Conservation (phyloP, 1,140 invertebrate genomes). For the Phortica variegata region DNA sequence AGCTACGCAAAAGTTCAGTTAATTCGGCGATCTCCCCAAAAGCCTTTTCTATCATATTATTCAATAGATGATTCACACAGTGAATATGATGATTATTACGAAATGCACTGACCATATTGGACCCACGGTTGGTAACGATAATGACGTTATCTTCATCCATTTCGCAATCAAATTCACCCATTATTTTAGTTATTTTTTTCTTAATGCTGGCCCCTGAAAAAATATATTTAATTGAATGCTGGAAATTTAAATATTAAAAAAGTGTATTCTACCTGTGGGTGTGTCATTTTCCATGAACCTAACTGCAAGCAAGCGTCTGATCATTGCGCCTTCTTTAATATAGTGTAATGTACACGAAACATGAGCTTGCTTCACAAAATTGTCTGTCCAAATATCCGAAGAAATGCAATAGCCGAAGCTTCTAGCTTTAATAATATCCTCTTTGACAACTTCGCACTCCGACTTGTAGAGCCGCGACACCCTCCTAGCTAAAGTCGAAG, state of each 20-base stretch:
- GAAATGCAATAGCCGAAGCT: not conserved
- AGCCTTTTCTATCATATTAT: not conserved
- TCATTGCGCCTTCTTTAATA: not conserved
- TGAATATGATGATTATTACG: not conserved
- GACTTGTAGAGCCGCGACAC: too few species aligned
- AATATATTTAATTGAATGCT: not conserved
- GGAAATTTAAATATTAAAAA: not conserved
- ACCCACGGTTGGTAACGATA: not conserved
- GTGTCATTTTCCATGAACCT: too few species aligned
- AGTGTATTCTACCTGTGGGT: too few species aligned
- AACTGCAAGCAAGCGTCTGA: too few species aligned
- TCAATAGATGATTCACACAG: not conserved
- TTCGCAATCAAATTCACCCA: not conserved
- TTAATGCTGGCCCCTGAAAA: not conserved
- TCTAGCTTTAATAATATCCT: not conserved
- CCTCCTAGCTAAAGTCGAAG: not conserved
- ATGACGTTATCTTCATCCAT: not conserved
- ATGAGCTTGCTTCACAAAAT: not conserved
- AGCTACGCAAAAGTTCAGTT: not conserved
- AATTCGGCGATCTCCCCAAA: not conserved
- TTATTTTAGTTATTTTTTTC: not conserved
- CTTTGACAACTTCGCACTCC: not conserved
- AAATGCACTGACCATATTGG: not conserved
- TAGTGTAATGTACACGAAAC: not conserved
- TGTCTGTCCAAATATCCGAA: not conserved